Evolutionary conservation across 1,140 invertebrate genomes (phyloP), one percentile per base, ranked within the genome.

Genomic region (Bombus cullumanus): DNA sequence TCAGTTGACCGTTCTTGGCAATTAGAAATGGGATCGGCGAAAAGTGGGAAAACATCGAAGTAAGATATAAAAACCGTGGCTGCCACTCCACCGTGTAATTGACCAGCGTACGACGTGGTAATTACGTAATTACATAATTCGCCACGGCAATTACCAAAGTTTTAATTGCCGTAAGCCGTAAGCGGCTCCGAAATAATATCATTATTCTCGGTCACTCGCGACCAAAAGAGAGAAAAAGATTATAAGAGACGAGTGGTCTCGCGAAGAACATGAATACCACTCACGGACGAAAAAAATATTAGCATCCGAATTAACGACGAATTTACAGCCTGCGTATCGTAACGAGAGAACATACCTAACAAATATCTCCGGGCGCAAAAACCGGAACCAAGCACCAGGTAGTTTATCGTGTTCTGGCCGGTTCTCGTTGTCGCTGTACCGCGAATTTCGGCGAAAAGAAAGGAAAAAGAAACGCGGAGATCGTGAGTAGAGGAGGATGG

Each of bases 41-140:
- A 86, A 37, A 62, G 41, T 39, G 75, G 57, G 25, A 41, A 34
- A 28, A 39, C 43, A 18, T 28, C 18, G 72, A 43, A n/a, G 41
- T 15, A 53, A 34, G 39, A 34, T 10, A 37, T 62, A 62, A 62
- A 62, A 62, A 62, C 12, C 28, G 28, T 28, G 28, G 28, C 3
- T 62, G 9, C 28, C 59, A n/a, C 28, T n/a, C 28, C 59, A 62
- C 28, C 59, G 28, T 62, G 59, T 62, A 62, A 62, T 80, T 83
- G 86, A 83, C 86, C 78, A 74, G 78, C 62, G 71, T 74, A 43
- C 88, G 83, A 86, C 88, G 88, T 89, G 87, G 89, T 92, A 94
- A 95, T 94, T 89, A 89, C 83, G 64, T 92, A 93, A 94, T 93
- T 93, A 93, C 90, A 91, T 92, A 94, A 94, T 94, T 94, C 91